Evolutionary conservation across 2,797 vertebrate genomes (phyloP).

Genomic region (Hyperoplus immaculatus): DNA sequence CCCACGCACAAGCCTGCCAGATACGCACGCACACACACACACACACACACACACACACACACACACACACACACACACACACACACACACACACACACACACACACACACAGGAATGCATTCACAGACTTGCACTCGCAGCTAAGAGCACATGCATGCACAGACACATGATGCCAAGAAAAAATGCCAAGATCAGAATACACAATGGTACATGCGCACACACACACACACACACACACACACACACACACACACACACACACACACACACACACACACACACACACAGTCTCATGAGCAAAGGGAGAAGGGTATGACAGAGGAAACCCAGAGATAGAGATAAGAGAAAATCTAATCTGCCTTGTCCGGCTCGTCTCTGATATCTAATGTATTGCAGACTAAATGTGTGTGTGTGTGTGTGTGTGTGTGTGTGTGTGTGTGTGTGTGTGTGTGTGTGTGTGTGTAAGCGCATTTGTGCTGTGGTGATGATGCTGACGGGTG

Average conservation of each 20-base stretch:
- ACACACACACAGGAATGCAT: conserved; percentile 43
- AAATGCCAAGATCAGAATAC: conserved; percentile 35
- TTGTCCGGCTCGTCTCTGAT: conserved; percentile 57
- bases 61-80: conserved; percentile 35
- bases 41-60: conserved; percentile 33
- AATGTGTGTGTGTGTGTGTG: conserved; percentile 38
- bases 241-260: conserved; percentile 3
- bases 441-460: no score
- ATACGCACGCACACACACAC: conserved; percentile 55
- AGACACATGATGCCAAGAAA: conserved; percentile 32
- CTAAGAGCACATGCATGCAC: conserved; percentile 48
- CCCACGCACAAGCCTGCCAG: conserved; percentile 59
- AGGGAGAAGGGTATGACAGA: conserved; percentile 40
- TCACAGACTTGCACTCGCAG: conserved; percentile 32
- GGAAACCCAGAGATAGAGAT: conserved; percentile 64
- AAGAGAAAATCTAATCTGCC: conserved; percentile 81
- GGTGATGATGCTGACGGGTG: conserved; percentile 4
- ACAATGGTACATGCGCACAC: conserved; percentile 30
- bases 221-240: conserved; percentile 15
- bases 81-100: conserved; percentile 26
- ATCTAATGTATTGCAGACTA: conserved; percentile 44
- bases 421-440: no score
- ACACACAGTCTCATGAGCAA: conserved; percentile 40
- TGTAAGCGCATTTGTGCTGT: no score
- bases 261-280: conserved; percentile 24